phyloP scores from a whole-genome alignment of 35 echinoderm and acorn worm genomes.

The Amphiura filiformis region DNA sequence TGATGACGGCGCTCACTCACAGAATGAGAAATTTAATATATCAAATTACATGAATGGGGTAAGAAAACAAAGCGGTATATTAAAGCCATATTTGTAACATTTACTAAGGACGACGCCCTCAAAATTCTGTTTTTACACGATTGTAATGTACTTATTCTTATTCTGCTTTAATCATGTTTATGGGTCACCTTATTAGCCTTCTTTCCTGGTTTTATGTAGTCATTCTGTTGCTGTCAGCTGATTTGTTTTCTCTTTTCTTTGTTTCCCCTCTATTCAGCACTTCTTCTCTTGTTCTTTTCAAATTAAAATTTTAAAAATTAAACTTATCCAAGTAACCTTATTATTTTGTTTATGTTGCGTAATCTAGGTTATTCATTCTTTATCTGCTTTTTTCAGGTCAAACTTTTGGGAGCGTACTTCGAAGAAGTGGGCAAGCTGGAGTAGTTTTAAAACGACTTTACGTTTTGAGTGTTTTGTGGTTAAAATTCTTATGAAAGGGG shows the following conservation, averaged over 20 bases:
- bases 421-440: conserved; percentile 50
- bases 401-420: conserved; percentile 58
- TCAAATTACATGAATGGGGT: conserved; percentile 95
- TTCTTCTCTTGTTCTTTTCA: too few species aligned
- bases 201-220: neutral
- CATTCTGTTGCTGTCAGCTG: neutral
- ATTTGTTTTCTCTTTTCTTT: neutral
- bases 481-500: too few species aligned
- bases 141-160: neutral
- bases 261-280: too few species aligned
- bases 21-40: conserved; percentile 89
- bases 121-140: neutral
- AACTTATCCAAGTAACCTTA: too few species aligned
- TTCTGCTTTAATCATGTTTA: neutral
- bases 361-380: too few species aligned
- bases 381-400: conserved; percentile 1
- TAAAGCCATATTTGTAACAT: neutral
- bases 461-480: too few species aligned
- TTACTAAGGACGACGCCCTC: neutral
- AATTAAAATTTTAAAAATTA: too few species aligned
- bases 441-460: neutral
- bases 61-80: neutral
- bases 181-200: too few species aligned
- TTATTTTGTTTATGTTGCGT: too few species aligned
- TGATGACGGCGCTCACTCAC: conserved; percentile 93